These are phyloP conservation scores for Pelvicachromis taeniatus DNA, from an alignment of 2,113 vertebrate genomes.

Conservation along the genomic window DNA sequence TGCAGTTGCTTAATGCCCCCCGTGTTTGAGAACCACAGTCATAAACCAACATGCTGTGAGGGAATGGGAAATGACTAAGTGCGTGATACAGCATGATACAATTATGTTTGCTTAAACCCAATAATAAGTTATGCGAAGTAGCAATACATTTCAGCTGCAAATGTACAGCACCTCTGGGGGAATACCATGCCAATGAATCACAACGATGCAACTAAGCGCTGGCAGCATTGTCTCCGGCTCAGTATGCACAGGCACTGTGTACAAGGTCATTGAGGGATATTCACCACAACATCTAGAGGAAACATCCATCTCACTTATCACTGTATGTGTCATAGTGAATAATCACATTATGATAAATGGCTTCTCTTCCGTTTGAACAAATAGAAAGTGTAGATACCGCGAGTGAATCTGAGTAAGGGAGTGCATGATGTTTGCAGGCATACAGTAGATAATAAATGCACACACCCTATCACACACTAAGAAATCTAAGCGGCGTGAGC, in stretches of 20 bases:
- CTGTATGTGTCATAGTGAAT: conserved; percentile 53
- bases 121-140: conserved; percentile 16
- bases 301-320: conserved; percentile 73
- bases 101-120: conserved; percentile 50
- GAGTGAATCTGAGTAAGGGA: conserved; percentile 49
- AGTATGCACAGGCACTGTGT: conserved; percentile 19
- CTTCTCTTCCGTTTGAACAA: conserved; percentile 34
- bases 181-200: conserved; percentile 42
- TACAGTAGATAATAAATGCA: conserved; percentile 18
- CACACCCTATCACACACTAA: not conserved
- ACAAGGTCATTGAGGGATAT: conserved; percentile 68
- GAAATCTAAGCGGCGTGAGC: not conserved
- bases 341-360: conserved; percentile 68
- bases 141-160: conserved; percentile 41
- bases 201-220: conserved; percentile 23
- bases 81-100: conserved; percentile 10
- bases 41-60: conserved; percentile 15
- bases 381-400: conserved; percentile 38
- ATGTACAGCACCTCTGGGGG: conserved; percentile 20
- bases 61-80: conserved; percentile 23
- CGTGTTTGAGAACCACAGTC: not conserved
- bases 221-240: conserved; percentile 43
- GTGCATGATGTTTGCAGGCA: not conserved
- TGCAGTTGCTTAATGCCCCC: not conserved
- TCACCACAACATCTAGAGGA: conserved; percentile 34